Evolutionary conservation across 2,113 vertebrate species (phyloP).

Genomic region (Pipa parva): DNA sequence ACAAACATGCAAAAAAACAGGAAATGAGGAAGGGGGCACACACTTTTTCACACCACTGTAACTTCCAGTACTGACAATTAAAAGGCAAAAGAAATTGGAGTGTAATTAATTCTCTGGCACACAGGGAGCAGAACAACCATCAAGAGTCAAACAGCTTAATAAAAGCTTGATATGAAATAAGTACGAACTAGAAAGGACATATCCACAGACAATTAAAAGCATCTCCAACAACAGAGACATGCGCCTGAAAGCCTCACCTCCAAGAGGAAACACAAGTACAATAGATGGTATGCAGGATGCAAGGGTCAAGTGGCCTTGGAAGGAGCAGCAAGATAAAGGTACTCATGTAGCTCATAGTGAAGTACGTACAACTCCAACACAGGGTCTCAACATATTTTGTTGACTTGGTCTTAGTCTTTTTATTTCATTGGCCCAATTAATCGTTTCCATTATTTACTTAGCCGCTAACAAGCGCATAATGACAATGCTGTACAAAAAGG

Average conservation of each 20-base stretch:
- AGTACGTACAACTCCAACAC: not conserved
- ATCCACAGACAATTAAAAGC: conserved; percentile 35
- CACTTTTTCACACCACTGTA: too few relatives aligned
- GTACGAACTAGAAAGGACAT: conserved; percentile 18
- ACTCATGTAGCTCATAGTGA: not conserved
- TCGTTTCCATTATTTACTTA: not conserved
- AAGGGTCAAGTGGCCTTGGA: conserved; percentile 43
- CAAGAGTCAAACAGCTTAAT: not conserved
- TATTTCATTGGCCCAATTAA: not conserved
- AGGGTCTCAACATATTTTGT: not conserved
- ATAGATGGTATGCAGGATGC: conserved; percentile 53
- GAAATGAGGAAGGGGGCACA: too few relatives aligned
- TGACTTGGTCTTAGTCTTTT: not conserved
- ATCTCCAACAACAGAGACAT: conserved; percentile 49
- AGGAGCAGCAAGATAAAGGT: conserved; percentile 8
- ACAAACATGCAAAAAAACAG: too few relatives aligned
- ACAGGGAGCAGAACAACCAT: not conserved
- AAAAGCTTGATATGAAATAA: not conserved
- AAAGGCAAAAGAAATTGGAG: too few relatives aligned
- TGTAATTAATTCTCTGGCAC: not conserved
- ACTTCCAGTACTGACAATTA: too few relatives aligned
- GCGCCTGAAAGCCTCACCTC: conserved; percentile 47
- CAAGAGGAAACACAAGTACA: conserved; percentile 51
- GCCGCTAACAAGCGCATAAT: not conserved
- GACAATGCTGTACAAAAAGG: not conserved